Evolutionary conservation across 2,113 vertebrate species (phyloP).

Genomic region (Cephalopholis sonnerati): DNA sequence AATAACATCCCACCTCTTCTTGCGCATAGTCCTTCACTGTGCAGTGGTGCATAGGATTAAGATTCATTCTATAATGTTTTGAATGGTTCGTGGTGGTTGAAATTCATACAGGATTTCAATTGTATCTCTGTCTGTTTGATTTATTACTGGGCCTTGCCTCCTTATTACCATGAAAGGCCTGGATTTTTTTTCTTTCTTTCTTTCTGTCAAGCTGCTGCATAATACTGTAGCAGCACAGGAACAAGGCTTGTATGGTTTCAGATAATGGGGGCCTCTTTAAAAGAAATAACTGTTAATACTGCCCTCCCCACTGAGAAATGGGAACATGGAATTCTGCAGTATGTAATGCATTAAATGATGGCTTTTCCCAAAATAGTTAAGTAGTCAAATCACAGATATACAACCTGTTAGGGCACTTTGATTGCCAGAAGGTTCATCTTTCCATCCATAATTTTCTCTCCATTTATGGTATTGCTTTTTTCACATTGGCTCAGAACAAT

Average conservation of each 20-base stretch:
- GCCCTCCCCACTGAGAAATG: constrained; percentile 8
- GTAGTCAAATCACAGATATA: constrained; percentile 5
- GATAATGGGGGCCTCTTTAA: constrained; percentile 25
- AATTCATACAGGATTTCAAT: constrained; percentile 78
- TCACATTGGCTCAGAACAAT: neutral
- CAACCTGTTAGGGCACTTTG: neutral
- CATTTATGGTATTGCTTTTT: neutral
- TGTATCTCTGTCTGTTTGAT: constrained; percentile 82
- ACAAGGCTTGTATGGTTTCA: constrained; percentile 24
- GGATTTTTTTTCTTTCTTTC: constrained; percentile 33
- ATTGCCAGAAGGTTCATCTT: neutral
- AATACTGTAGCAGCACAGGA: constrained; percentile 53
- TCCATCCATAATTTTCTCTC: neutral
- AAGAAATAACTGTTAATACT: constrained; percentile 47
- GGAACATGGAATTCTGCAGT: constrained; percentile 7
- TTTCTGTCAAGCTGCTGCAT: constrained; percentile 51
- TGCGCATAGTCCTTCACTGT: constrained; percentile 29
- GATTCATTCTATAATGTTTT: constrained; percentile 78
- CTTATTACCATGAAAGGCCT: constrained; percentile 75
- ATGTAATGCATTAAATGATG: constrained; percentile 20
- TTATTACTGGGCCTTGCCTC: constrained; percentile 76
- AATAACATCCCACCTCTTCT: constrained; percentile 52
- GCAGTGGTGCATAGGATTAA: constrained; percentile 73
- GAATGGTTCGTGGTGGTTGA: constrained; percentile 73
- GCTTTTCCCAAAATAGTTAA: neutral